Conservation (phyloP, 1,140 invertebrate species). For the Apis cerana region DNA sequence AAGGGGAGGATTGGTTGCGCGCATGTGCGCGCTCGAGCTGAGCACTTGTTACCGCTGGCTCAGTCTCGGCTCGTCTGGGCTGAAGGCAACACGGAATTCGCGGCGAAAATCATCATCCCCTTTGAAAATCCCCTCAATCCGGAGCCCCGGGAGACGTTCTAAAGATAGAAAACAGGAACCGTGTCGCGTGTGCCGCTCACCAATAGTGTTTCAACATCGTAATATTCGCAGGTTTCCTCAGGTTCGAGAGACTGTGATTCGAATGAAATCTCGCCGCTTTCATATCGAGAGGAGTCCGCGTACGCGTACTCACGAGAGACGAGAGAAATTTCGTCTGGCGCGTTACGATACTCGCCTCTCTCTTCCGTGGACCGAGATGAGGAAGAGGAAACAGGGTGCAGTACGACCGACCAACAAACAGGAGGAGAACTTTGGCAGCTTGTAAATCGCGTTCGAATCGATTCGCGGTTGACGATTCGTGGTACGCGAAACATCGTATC, state of each 20-base stretch:
- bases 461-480: conserved; percentile 12
- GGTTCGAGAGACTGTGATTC: too few species aligned
- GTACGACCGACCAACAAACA: background rate
- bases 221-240: background rate
- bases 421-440: background rate
- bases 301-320: background rate
- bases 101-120: conserved; percentile 30
- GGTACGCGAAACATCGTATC: background rate
- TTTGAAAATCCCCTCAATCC: conserved; percentile 1
- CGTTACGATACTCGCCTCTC: background rate
- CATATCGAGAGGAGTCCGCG: background rate
- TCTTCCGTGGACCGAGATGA: background rate
- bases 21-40: conserved; percentile 68
- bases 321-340: background rate
- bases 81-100: conserved; percentile 68
- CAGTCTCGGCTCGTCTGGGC: conserved; percentile 79
- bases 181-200: background rate
- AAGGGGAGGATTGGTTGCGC: conserved; percentile 57
- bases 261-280: too few species aligned
- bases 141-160: conserved; percentile 59
- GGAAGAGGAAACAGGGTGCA: conserved; percentile 9
- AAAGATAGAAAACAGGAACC: conserved; percentile 58
- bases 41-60: conserved; percentile 73
- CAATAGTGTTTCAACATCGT: conserved; percentile 2
- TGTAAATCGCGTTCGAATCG: conserved; percentile 30